Evolutionary conservation across 2,113 vertebrate genomes (phyloP).

Genomic region (rabbit (Oryctolagus cuniculus)): mOryCun1.1 NC_091435.1:121037501-121038000

Average conservation of each 20-base stretch:
- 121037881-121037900: slow-evolving; percentile 48
- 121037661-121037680: no score
- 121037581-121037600: no score
- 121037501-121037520: no score
- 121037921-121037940: neutral
- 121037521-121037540: neutral
- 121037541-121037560: neutral
- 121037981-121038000: neutral
- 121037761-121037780: no score
- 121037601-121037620: no score
- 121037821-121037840: neutral
- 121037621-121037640: no score
- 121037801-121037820: neutral
- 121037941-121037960: neutral
- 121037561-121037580: no score
- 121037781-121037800: neutral
- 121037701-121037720: no score
- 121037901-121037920: neutral
- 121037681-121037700: no score
- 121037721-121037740: no score
- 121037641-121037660: no score
- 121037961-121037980: neutral
- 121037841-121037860: neutral
- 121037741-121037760: no score
- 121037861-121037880: neutral